phyloP scores from a whole-genome alignment of 64 coral and sea anemone species.

The Cladopsammia gracilis region DNA sequence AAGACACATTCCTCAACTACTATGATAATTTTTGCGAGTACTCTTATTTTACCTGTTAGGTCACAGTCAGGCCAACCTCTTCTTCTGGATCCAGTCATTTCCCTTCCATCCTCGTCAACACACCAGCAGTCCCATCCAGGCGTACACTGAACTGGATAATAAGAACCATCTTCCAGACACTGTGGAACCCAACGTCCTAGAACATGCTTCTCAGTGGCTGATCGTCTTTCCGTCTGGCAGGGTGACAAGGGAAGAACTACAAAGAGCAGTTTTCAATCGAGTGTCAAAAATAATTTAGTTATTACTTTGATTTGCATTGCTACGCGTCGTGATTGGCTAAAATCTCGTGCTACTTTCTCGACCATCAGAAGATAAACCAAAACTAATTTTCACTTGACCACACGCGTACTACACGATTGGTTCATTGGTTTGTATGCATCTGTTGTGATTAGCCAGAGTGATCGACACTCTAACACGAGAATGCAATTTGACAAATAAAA shows the following conservation, averaged over 20 bases:
- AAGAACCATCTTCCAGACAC: slow-evolving; percentile 84
- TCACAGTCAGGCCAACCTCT: slow-evolving; percentile 90
- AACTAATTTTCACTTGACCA: no score
- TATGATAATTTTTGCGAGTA: neutral
- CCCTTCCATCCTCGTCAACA: slow-evolving; percentile 85
- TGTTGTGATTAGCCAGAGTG: no score
- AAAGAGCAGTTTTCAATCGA: neutral
- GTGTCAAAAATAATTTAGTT: no score
- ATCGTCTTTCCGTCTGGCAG: slow-evolving; percentile 75
- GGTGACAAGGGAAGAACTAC: slow-evolving; percentile 57
- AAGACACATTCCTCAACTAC: neutral
- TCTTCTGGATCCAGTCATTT: slow-evolving; percentile 67
- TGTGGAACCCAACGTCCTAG: slow-evolving; percentile 88
- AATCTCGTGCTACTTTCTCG: no score
- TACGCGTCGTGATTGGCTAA: no score
- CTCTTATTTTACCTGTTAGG: slow-evolving; percentile 50
- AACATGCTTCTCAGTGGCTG: slow-evolving; percentile 72
- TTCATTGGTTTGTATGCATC: no score
- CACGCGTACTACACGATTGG: no score
- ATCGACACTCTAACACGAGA: no score
- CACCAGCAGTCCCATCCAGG: slow-evolving; percentile 93
- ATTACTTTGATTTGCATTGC: no score
- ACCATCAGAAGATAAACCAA: no score
- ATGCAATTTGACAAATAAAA: no score
- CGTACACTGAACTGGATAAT: slow-evolving; percentile 83